A percentile compares a stretch with the other conserved stretches of the same genome.
Evolutionary conservation across 1,140 invertebrate genomes (phyloP).

Genomic region (Euglossa dilemma): DNA sequence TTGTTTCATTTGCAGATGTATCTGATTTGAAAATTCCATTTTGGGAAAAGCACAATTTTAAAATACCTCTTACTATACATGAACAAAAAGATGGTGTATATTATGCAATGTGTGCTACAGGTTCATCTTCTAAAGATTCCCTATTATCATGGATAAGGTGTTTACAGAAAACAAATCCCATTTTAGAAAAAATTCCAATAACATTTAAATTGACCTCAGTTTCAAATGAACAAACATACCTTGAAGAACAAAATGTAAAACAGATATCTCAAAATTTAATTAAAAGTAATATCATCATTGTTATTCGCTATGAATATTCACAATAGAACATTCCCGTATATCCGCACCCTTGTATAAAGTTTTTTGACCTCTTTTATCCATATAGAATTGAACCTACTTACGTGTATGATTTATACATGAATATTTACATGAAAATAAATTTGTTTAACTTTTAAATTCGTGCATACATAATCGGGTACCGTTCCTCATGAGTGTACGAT

Average conservation of each 20-base stretch:
- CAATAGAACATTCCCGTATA: background rate
- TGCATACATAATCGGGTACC: background rate
- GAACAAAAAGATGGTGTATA: conserved; percentile 97
- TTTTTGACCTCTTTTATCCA: background rate
- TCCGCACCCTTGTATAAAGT: background rate
- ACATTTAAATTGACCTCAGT: conserved; percentile 85
- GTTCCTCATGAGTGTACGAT: background rate
- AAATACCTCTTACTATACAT: conserved; percentile 87
- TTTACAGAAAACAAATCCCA: conserved; percentile 90
- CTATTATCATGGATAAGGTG: conserved; percentile 95
- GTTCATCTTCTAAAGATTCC: conserved; percentile 94
- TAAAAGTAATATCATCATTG: background rate
- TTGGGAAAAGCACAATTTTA: conserved; percentile 79
- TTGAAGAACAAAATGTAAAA: background rate
- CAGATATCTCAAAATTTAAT: background rate
- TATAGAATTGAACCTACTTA: background rate
- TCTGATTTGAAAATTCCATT: conserved; percentile 85
- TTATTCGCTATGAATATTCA: background rate
- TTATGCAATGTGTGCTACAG: conserved; percentile 93
- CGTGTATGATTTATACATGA: conserved; percentile 5
- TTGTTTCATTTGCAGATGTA: conserved; percentile 85
- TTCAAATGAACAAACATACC: background rate
- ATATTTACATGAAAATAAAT: conserved; percentile 6
- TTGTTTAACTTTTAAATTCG: conserved; percentile 10
- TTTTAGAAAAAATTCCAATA: conserved; percentile 89